phyloP scores from a whole-genome alignment of 2,797 vertebrate species.

The Erpetoichthys calabaricus region DNA sequence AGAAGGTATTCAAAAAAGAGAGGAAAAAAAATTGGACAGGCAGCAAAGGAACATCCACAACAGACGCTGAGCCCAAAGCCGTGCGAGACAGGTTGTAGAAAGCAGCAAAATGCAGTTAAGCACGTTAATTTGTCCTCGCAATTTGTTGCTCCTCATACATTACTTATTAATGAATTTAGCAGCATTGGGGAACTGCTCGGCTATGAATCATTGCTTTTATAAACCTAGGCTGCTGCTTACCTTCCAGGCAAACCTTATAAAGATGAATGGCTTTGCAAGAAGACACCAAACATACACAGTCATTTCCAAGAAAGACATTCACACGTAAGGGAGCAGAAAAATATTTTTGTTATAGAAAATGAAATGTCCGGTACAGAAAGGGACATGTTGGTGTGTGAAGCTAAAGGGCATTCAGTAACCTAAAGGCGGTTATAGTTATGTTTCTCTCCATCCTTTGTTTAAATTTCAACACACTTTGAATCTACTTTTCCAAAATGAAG shows the following conservation, averaged over 20 bases:
- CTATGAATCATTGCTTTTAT: not conserved
- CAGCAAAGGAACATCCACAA: not conserved
- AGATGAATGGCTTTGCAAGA: not conserved
- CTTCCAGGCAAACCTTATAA: not conserved
- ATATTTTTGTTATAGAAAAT: too few relatives aligned
- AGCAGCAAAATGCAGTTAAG: not conserved
- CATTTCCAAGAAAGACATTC: not conserved
- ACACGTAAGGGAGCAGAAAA: too few relatives aligned
- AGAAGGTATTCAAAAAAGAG: constrained; percentile 7
- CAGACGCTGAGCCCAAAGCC: not conserved
- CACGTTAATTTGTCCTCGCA: not conserved
- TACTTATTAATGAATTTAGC: constrained; percentile 2
- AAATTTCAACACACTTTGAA: too few relatives aligned
- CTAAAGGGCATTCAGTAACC: too few relatives aligned
- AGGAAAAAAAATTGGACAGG: constrained; percentile 2
- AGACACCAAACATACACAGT: not conserved
- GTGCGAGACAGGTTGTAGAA: not conserved
- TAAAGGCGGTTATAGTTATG: too few relatives aligned
- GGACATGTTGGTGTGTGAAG: too few relatives aligned
- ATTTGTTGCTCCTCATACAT: not conserved
- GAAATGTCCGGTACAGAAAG: too few relatives aligned
- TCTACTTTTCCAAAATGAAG: too few relatives aligned
- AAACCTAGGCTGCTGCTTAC: not conserved
- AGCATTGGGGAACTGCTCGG: not conserved
- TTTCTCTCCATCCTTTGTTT: too few relatives aligned